These are phyloP conservation scores for Dryobotodes eremita DNA, from an alignment of 2,888 invertebrate species.

Conservation along the genomic window DNA sequence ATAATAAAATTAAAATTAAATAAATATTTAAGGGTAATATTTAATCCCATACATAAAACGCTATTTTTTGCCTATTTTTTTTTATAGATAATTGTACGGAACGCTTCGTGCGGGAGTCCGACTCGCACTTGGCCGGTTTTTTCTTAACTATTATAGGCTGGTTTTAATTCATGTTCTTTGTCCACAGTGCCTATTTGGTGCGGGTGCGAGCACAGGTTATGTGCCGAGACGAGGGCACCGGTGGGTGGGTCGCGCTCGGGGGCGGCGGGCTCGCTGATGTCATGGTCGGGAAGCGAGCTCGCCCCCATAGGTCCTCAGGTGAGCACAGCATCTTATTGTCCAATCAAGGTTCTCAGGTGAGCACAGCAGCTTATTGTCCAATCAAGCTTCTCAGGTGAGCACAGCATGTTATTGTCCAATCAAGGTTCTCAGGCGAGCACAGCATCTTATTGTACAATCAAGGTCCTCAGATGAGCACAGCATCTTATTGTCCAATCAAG, in stretches of 20 bases:
- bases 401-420: not conserved
- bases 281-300: conserved; percentile 94
- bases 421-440: not conserved
- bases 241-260: conserved; percentile 98
- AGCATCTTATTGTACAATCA: too few species aligned
- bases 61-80: too few species aligned
- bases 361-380: not conserved
- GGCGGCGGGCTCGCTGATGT: conserved; percentile 98
- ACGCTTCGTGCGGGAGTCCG: too few species aligned
- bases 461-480: not conserved
- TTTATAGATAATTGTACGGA: too few species aligned
- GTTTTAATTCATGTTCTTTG: not conserved
- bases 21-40: too few species aligned
- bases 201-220: conserved; percentile 99
- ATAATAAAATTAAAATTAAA: too few species aligned
- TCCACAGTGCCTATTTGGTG: conserved; percentile 97
- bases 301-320: conserved; percentile 69
- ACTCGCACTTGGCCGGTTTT: too few species aligned
- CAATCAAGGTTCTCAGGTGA: not conserved
- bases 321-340: conserved; percentile 14
- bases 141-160: too few species aligned
- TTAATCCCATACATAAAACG: too few species aligned
- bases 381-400: not conserved
- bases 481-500: not conserved
- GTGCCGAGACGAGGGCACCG: conserved; percentile 99